A percentile compares a stretch with the other conserved stretches of the same genome.
These are phyloP conservation scores for Selene dorsalis DNA, from an alignment of 2,797 vertebrate genomes.

Conservation along the genomic window DNA sequence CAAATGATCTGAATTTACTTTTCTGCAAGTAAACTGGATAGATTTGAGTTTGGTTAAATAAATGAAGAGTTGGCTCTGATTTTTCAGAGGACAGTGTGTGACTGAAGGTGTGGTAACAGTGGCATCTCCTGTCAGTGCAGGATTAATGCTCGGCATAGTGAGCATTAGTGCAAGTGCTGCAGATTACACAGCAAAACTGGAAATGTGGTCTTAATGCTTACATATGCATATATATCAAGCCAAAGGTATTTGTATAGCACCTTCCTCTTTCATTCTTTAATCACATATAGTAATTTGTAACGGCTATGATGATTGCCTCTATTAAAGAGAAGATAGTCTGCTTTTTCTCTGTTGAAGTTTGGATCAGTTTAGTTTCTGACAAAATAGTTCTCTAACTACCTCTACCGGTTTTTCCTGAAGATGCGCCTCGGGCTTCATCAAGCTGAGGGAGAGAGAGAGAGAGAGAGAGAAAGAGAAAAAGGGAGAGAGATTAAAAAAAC, in stretches of 20 bases:
- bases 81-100: not conserved
- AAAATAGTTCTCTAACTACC: conserved; percentile 73
- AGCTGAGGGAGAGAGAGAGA: conserved; percentile 3
- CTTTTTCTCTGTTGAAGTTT: conserved; percentile 31
- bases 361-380: conserved; percentile 61
- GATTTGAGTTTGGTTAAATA: not conserved
- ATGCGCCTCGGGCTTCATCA: conserved; percentile 73
- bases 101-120: conserved; percentile 11
- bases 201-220: not conserved
- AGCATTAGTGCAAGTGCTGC: not conserved
- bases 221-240: not conserved
- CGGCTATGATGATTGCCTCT: not conserved
- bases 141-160: not conserved
- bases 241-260: not conserved
- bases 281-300: not conserved
- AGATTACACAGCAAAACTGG: not conserved
- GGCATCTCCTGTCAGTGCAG: not conserved
- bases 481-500: conserved; percentile 20
- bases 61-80: not conserved
- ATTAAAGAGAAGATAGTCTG: not conserved
- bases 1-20: not conserved
- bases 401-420: conserved; percentile 88
- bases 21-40: not conserved
- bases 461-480: not conserved
- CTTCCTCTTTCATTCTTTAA: not conserved